Base-by-base conservation (phyloP, 2,113 vertebrate genomes). In the Lophius piscatorius region DNA sequence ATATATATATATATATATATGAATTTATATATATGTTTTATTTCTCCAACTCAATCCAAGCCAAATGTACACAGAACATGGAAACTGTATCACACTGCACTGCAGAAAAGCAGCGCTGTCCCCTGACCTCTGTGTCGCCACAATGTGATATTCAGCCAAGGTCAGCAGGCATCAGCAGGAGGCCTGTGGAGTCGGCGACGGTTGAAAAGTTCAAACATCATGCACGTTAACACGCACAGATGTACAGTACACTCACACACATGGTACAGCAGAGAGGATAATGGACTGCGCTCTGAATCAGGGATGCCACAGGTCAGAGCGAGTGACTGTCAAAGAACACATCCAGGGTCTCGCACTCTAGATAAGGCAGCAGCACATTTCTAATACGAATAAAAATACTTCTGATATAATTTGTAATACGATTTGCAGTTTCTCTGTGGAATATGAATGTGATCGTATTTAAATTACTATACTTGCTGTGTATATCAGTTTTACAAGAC, bases 191-290 rank as follows among this genome's bases (percentile, higher is more conserved):
- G 62, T 35, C 40, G 69, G 69, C 70, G 54, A 38, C 68, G 34
- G 85, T 81, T 89, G 75, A 87, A 88, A 83, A 84, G 88, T 88
- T 89, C 87, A 89, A 64, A 41, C 72, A 63, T 47, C 45, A 45
- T 52, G 60, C 70, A 57, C 47, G 14, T 65, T 14, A 70, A 64
- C 40, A 60, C 63, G 69, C 51, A 61, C 58, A 49, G 29, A 51
- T 31, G 54, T 45, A 22, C 54, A 10, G 41, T 3, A 34, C 42
- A 59, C 35, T 33, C 20, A 51, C 80, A 8, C 41, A 23, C 44
- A 70, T 26, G 39, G 36, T 6, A 21, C 16, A 16, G 26, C 47
- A 10, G 7, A 20, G 63, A 63, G 21, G 36, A 58, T 65, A 73
- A 80, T 63, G 68, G 47, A 14, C 56, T 56, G 35, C 12, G 59